Evolutionary conservation across 2,113 vertebrate genomes (phyloP).

Genomic region (Harpagus bidentatus): DNA sequence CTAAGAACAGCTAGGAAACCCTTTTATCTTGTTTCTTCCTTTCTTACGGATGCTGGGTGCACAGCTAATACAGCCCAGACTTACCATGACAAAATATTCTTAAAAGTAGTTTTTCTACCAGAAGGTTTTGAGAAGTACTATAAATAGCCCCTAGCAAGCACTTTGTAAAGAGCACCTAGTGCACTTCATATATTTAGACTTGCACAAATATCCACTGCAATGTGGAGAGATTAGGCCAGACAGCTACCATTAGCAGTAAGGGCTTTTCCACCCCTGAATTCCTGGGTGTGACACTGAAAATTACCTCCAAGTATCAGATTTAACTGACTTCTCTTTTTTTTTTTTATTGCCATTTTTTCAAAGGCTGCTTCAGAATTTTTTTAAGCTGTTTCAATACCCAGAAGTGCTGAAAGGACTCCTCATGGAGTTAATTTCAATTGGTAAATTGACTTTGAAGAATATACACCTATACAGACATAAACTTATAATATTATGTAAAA

Average conservation of each 20-base stretch:
- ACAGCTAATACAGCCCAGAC: not conserved
- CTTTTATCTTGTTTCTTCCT: not conserved
- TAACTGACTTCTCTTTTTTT: not conserved
- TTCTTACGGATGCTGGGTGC: not conserved
- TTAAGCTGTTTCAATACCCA: not conserved
- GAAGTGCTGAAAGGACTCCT: not conserved
- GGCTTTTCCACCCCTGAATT: conserved; percentile 17
- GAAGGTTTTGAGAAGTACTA: not conserved
- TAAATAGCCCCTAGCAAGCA: not conserved
- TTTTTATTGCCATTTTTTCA: not conserved
- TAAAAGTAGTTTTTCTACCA: not conserved
- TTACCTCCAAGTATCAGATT: not conserved
- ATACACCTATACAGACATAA: not conserved
- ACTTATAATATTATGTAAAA: not conserved
- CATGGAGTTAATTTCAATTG: not conserved
- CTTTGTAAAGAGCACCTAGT: not conserved
- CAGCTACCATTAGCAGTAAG: not conserved
- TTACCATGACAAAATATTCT: not conserved
- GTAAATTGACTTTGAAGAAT: not conserved
- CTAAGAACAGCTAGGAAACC: not conserved
- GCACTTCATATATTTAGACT: not conserved
- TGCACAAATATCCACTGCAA: not conserved
- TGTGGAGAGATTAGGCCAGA: not conserved
- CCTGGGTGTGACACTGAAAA: conserved; percentile 2
- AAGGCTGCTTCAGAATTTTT: not conserved